Evolutionary conservation across 2,113 vertebrate species (phyloP).

Genomic region (Anarrhichthys ocellatus): DNA sequence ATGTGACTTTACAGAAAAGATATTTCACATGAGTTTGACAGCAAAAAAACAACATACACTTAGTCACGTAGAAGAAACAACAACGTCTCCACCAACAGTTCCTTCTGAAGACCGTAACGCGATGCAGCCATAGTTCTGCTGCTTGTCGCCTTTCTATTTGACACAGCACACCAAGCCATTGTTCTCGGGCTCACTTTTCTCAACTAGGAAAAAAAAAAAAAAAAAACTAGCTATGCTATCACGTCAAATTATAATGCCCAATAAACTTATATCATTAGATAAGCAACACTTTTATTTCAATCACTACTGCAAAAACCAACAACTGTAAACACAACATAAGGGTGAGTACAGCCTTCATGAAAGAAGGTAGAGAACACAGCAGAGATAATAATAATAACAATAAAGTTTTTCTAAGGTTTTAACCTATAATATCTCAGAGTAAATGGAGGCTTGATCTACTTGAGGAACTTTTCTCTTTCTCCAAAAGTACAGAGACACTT

Average conservation of each 20-base stretch:
- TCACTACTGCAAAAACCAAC: not conserved
- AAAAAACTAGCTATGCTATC: not conserved
- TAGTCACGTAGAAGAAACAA: not conserved
- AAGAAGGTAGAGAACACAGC: not conserved
- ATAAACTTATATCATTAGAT: not conserved
- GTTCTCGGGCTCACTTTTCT: not conserved
- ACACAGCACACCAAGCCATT: slow-evolving; percentile 14
- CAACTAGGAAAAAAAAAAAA: not conserved
- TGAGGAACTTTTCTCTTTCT: not conserved
- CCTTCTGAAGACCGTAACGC: not conserved
- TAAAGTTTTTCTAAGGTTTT: not conserved
- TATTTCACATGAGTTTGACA: not conserved
- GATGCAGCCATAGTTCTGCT: not conserved
- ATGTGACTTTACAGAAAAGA: slow-evolving; percentile 1
- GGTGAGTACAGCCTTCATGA: not conserved
- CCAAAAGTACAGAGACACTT: not conserved
- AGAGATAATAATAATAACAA: not conserved
- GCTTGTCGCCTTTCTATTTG: slow-evolving; percentile 22
- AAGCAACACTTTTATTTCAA: not conserved
- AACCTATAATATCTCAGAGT: not conserved
- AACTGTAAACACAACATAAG: not conserved
- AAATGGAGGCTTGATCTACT: not conserved
- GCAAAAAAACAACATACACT: not conserved
- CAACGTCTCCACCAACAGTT: not conserved
- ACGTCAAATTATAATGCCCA: not conserved